phyloP scores from a whole-genome alignment of 2,113 vertebrate species.

The Cacatua alba region DNA sequence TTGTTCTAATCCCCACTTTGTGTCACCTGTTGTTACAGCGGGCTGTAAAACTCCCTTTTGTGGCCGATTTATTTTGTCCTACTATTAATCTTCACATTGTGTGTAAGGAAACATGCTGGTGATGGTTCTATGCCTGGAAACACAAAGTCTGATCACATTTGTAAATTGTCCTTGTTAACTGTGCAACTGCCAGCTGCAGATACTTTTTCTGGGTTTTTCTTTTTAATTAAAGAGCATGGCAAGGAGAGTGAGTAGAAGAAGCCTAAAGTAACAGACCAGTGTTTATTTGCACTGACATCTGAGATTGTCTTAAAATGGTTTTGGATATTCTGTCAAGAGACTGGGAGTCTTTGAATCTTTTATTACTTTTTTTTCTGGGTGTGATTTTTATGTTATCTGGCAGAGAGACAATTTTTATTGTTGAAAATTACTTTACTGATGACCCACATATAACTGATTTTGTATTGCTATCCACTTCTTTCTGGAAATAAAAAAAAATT shows the following conservation, averaged over 20 bases:
- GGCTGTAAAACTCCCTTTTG: not conserved
- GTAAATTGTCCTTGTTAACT: not conserved
- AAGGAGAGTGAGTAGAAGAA: not conserved
- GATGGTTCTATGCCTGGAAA: not conserved
- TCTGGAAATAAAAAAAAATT: not conserved
- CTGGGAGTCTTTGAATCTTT: not conserved
- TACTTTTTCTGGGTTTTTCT: not conserved
- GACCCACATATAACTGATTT: not conserved
- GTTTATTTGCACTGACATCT: constrained; percentile 16
- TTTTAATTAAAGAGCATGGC: not conserved
- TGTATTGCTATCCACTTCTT: not conserved
- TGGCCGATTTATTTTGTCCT: not conserved
- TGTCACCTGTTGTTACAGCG: not conserved
- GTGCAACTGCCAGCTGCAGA: not conserved
- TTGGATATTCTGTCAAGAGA: not conserved
- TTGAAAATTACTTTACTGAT: constrained; percentile 23
- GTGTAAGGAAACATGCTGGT: not conserved
- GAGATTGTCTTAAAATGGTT: not conserved
- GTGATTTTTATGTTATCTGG: not conserved
- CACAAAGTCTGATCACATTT: not conserved
- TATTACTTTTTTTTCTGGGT: not conserved
- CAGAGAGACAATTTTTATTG: not conserved
- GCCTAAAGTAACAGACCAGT: not conserved
- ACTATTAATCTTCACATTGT: not conserved
- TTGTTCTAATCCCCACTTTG: not conserved